Evolutionary conservation across 2,888 invertebrate species (phyloP).

Genomic region (Muschampia staudingeri): DNA sequence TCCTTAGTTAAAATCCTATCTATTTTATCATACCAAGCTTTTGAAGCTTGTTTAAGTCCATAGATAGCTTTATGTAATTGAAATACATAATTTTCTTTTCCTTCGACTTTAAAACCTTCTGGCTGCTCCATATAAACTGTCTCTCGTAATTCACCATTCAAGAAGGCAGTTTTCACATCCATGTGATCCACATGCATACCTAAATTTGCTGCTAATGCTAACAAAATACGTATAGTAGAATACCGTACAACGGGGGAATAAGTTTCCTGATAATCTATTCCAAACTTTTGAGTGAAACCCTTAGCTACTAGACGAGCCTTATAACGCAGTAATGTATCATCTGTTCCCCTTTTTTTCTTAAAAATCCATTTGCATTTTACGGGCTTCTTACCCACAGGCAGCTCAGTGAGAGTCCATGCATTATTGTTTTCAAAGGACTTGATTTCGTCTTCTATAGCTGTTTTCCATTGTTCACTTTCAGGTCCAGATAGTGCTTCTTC

Average conservation of each 20-base stretch:
- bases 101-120: not conserved
- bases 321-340: not conserved
- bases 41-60: not conserved
- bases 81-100: not conserved
- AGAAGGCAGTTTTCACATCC: constrained; percentile 68
- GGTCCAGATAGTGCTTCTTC: constrained; percentile 56
- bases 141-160: constrained; percentile 51
- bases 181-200: constrained; percentile 63
- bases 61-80: not conserved
- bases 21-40: constrained; percentile 9
- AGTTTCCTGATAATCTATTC: constrained; percentile 45
- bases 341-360: not conserved
- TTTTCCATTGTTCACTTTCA: constrained; percentile 59
- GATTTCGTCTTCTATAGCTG: constrained; percentile 56
- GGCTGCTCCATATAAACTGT: constrained; percentile 2
- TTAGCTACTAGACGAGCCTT: constrained; percentile 27
- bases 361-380: constrained; percentile 9
- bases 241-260: constrained; percentile 48
- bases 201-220: constrained; percentile 60
- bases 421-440: constrained; percentile 57
- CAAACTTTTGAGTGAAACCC: constrained; percentile 45
- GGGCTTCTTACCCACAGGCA: constrained; percentile 2
- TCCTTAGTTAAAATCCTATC: not conserved
- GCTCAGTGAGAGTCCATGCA: constrained; percentile 55
- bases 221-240: constrained; percentile 47